phyloP scores from a whole-genome alignment of 2,888 invertebrate species.

The Hoplodrina blanda region DNA sequence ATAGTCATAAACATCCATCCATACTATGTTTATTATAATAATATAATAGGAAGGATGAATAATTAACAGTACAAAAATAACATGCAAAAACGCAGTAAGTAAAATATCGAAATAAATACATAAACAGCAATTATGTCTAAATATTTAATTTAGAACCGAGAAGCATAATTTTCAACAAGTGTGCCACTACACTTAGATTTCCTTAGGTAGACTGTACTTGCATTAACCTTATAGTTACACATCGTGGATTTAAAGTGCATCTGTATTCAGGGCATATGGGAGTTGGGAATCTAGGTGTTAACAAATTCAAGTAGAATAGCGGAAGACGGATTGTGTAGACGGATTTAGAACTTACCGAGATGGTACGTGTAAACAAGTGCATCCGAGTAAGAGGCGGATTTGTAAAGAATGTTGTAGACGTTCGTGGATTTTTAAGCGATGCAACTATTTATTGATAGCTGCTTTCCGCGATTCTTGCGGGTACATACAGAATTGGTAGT shows the following conservation, averaged over 20 bases:
- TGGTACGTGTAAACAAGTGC: constrained; percentile 15
- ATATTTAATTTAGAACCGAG: neutral
- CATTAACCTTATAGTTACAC: constrained; percentile 20
- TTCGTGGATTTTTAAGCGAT: too few relatives aligned
- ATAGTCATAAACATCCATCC: too few relatives aligned
- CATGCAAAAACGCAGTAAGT: neutral
- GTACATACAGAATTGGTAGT: too few relatives aligned
- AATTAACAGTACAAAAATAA: neutral
- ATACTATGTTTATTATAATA: too few relatives aligned
- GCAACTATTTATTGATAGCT: too few relatives aligned
- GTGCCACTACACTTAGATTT: neutral
- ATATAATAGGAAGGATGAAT: too few relatives aligned
- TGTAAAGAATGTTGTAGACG: neutral
- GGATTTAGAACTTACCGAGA: constrained; percentile 25
- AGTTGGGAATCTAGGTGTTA: constrained; percentile 16
- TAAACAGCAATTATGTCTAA: neutral
- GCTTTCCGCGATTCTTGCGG: too few relatives aligned
- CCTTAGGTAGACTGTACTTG: neutral
- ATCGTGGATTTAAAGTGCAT: constrained; percentile 31
- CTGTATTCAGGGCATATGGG: constrained; percentile 30
- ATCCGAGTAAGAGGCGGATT: neutral
- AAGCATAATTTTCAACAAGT: neutral
- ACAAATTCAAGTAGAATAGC: constrained; percentile 21
- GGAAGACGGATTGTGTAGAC: constrained; percentile 16
- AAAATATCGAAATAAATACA: neutral